Evolutionary conservation across 2,797 vertebrate genomes (phyloP).

Genomic region (Podarcis siculus): DNA sequence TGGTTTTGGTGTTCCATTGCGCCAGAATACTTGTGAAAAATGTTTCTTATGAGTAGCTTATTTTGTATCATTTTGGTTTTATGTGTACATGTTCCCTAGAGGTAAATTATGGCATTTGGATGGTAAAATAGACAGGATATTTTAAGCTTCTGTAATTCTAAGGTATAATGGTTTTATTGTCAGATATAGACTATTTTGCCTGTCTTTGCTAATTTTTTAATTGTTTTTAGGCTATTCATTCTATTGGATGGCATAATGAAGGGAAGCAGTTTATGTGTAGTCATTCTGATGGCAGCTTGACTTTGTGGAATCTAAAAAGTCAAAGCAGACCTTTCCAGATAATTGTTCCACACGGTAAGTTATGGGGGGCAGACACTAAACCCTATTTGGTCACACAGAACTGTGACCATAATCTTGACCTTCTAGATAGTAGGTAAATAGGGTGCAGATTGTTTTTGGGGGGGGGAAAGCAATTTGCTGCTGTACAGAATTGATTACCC

Average conservation of each 20-base stretch:
- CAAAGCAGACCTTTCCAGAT: slow-evolving; percentile 94
- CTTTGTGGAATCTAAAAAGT: slow-evolving; percentile 94
- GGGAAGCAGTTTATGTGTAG: slow-evolving; percentile 99
- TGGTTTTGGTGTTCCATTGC: too few relatives aligned
- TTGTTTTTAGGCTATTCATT: slow-evolving; percentile 92
- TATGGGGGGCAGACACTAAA: background rate
- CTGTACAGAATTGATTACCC: background rate
- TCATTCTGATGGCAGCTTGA: slow-evolving; percentile 97
- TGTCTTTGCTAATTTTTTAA: slow-evolving; percentile 57
- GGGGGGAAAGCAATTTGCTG: background rate
- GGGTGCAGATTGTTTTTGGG: background rate
- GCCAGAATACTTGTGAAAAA: background rate
- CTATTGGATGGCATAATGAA: slow-evolving; percentile 97
- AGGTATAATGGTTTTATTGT: background rate
- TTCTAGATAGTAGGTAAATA: background rate
- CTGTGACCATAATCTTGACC: background rate
- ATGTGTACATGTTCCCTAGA: background rate
- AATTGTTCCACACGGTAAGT: slow-evolving; percentile 96
- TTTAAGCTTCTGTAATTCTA: slow-evolving; percentile 16
- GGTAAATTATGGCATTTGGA: background rate
- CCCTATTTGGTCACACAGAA: background rate
- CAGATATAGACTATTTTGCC: slow-evolving; percentile 20
- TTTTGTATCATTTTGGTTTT: background rate
- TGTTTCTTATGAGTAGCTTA: background rate
- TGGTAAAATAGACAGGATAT: background rate